A percentile compares a stretch with the other conserved stretches of the same genome.
Conservation (phyloP, 2,797 vertebrate genomes). For the Pangasius mekongensis region DNA sequence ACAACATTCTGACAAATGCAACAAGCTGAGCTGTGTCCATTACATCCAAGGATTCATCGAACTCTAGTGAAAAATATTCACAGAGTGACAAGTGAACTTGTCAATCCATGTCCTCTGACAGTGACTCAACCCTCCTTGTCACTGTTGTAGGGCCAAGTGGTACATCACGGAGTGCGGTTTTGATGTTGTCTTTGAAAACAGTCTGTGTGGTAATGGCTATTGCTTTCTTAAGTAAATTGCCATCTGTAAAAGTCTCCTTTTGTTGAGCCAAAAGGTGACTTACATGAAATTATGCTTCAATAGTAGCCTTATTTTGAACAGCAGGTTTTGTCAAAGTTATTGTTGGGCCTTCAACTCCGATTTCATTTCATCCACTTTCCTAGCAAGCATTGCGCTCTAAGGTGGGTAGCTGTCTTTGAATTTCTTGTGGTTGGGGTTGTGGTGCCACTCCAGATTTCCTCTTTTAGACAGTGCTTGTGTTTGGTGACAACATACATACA, state of each 20-base stretch:
- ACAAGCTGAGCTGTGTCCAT: no score
- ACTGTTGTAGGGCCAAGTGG: background rate
- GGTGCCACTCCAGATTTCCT: background rate
- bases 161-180: background rate
- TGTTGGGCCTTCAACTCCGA: background rate
- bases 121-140: background rate
- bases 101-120: background rate
- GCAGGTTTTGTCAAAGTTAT: background rate
- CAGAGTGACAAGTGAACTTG: background rate
- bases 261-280: background rate
- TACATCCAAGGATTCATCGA: background rate
- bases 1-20: no score
- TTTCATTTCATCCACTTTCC: background rate
- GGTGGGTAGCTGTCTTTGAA: background rate
- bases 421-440: background rate
- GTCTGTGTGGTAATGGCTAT: background rate
- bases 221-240: background rate
- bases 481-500: background rate
- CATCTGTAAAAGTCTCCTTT: background rate
- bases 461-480: background rate
- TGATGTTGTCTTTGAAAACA: background rate
- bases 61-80: background rate
- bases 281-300: background rate
- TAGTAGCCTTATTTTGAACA: background rate
- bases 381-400: background rate